Conservation (phyloP, 1,140 invertebrate species). For the Aphis craccivora region DNA sequence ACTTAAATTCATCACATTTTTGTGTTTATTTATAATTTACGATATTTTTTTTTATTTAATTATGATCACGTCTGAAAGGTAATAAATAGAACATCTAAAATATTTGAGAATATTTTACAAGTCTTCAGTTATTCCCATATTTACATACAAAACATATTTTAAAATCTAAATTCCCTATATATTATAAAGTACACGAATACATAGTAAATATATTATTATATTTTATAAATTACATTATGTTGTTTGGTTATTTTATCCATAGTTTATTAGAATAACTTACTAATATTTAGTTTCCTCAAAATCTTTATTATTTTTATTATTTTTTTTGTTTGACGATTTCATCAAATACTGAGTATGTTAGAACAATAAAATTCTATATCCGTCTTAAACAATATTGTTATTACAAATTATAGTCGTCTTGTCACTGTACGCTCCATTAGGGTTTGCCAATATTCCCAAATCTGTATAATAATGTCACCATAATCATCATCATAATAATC, state of each 20-base stretch:
- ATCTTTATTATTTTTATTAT: background rate
- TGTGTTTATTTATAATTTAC: constrained; percentile 31
- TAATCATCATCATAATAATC: background rate
- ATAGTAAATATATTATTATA: background rate
- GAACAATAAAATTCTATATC: constrained; percentile 28
- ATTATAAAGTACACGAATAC: background rate
- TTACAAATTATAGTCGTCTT: constrained; percentile 41
- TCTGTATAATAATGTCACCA: background rate
- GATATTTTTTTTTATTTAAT: background rate
- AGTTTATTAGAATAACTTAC: background rate
- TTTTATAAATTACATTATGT: background rate
- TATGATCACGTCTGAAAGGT: background rate
- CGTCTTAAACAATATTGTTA: background rate
- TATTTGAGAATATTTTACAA: background rate
- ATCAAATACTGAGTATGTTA: background rate
- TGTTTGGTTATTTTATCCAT: background rate
- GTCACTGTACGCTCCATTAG: constrained; percentile 56
- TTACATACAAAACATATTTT: background rate
- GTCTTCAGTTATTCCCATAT: background rate
- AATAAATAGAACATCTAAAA: background rate
- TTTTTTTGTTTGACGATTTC: constrained; percentile 5
- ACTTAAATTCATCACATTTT: background rate
- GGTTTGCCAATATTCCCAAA: background rate
- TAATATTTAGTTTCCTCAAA: background rate
- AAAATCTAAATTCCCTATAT: background rate